Conservation (phyloP, 1,140 invertebrate species). For the Atta colombica region DNA sequence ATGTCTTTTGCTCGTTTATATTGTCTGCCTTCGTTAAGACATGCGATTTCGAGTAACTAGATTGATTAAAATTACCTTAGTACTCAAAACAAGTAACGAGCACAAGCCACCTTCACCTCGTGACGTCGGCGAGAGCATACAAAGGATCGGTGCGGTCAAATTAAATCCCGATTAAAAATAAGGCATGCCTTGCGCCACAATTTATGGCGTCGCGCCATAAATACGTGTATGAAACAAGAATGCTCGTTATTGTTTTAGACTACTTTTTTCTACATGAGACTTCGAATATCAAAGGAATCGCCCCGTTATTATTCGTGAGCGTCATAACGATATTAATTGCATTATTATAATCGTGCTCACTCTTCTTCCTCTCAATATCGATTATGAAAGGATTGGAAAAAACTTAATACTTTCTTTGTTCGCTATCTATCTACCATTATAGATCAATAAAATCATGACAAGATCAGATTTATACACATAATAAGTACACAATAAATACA, state of each 20-base stretch:
- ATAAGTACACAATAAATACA: too few relatives aligned
- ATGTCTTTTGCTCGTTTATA: neutral
- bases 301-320: slow-evolving; percentile 33
- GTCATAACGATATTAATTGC: slow-evolving; percentile 35
- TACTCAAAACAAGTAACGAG: slow-evolving; percentile 42
- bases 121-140: slow-evolving; percentile 65
- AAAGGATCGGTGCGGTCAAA: slow-evolving; percentile 70
- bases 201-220: slow-evolving; percentile 67
- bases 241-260: slow-evolving; percentile 59
- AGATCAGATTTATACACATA: neutral
- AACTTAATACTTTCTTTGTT: neutral
- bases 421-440: neutral
- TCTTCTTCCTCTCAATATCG: neutral
- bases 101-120: slow-evolving; percentile 11
- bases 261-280: slow-evolving; percentile 32
- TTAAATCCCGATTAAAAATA: slow-evolving; percentile 76
- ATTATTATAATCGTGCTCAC: slow-evolving; percentile 13
- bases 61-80: neutral
- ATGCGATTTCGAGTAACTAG: slow-evolving; percentile 14
- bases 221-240: slow-evolving; percentile 60
- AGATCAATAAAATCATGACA: slow-evolving; percentile 1
- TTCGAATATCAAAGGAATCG: slow-evolving; percentile 47
- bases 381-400: neutral
- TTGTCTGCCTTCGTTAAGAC: neutral
- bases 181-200: slow-evolving; percentile 64